Evolutionary conservation across 1,140 invertebrate species (phyloP), one percentile per base, ranked within the genome.

Genomic region (Saccostrea echinata): DNA sequence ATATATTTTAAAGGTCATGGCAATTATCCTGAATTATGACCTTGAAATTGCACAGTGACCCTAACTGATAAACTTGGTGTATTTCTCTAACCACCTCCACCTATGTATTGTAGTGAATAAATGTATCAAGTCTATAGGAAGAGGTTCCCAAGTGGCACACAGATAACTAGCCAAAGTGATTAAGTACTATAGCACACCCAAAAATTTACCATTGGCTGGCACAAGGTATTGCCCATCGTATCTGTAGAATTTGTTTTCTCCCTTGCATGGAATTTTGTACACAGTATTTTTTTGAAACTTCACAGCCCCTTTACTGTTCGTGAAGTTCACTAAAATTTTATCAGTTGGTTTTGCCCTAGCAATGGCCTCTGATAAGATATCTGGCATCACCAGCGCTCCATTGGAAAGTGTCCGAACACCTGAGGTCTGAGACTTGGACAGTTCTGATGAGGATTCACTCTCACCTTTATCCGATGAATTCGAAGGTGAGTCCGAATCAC

Each of bases 401-500:
- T 76, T 76, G 0, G 27, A 76, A 30, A 76, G 27, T 12, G 9
- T 76, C 16, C 13, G 68, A 12, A 11, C 68, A 27, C 13, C 68
- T 0, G 27, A 0, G 68, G 11, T 33, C 30, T 76, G 68, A 27
- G 30, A 33, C 24, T 76, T 76, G 11, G 68, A 27, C 27, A 33
- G 68, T 16, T 76, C 68, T 12, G 27, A 11, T 27, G 68, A 27
- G 8, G 55, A 21, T 21, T 61, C 55, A 61, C 30, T 16, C 13
- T 76, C 30, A 27, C 30, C 24, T 30, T 76, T 76, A 13, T 76
- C 68, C 12, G 68, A 76, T 13, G 68, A 76, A 71, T 24, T 71
- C 11, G 64, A 71, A 33, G 24, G 64, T 13, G 64, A 71, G 33
- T 76, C 68, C 3, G 68, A 76, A 76, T 76, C 68, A 76, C 68